Percentiles rank a stretch among this genome's conserved stretches.
These are phyloP conservation scores for Tachyglossus aculeatus DNA, from an alignment of 2,797 vertebrate genomes.

Conservation along the genomic window DNA sequence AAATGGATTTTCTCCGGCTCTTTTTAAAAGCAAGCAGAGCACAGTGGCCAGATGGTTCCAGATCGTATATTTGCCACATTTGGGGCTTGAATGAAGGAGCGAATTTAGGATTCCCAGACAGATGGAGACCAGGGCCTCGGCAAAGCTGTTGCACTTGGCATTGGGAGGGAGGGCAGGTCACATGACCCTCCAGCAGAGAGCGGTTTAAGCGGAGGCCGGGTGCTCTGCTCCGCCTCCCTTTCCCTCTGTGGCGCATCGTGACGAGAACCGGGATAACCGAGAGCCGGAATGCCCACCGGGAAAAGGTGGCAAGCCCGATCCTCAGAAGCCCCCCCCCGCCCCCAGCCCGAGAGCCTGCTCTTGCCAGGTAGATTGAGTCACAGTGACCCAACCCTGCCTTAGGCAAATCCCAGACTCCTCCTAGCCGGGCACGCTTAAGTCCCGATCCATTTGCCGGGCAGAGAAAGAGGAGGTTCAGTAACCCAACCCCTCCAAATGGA, in stretches of 20 bases:
- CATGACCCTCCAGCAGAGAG: slow-evolving; percentile 28
- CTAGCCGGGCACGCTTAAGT: too few relatives aligned
- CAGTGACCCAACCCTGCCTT: background rate
- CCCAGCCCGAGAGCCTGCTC: background rate
- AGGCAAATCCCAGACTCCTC: too few relatives aligned
- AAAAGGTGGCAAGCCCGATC: background rate
- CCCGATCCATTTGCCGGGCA: too few relatives aligned
- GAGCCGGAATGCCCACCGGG: background rate
- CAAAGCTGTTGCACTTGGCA: slow-evolving; percentile 62
- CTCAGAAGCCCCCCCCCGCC: background rate
- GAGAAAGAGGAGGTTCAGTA: too few relatives aligned
- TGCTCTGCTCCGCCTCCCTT: background rate
- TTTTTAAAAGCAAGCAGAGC: background rate
- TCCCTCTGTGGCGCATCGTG: background rate
- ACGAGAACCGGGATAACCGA: background rate
- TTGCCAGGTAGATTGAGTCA: too few relatives aligned
- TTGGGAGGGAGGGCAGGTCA: slow-evolving; percentile 8
- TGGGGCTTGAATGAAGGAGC: slow-evolving; percentile 64
- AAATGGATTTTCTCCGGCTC: slow-evolving; percentile 1
- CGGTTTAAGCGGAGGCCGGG: background rate
- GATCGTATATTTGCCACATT: slow-evolving; percentile 54
- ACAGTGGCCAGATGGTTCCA: slow-evolving; percentile 51
- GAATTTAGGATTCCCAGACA: slow-evolving; percentile 60
- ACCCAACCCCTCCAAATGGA: too few relatives aligned
- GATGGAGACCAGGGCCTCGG: slow-evolving; percentile 62